Conservation (phyloP, 2,888 invertebrate genomes). For the Microplitis deprimator region DNA sequence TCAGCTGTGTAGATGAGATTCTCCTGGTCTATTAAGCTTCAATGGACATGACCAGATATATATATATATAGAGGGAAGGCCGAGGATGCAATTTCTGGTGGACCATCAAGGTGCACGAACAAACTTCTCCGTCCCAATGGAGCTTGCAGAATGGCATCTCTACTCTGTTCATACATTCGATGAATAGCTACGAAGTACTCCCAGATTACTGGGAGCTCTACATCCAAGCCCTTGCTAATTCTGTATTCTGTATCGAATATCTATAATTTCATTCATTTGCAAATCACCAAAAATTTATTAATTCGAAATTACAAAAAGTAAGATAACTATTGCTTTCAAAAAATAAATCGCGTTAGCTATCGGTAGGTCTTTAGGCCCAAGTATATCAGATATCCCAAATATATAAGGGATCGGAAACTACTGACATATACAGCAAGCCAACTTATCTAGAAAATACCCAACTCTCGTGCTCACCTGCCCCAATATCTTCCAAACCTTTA, state of each 20-base stretch:
- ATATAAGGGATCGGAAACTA: too few species aligned
- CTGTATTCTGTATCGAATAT: conserved; percentile 7
- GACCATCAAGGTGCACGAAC: conserved; percentile 26
- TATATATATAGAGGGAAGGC: background rate
- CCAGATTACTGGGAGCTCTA: conserved; percentile 34
- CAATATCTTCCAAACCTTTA: background rate
- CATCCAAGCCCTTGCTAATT: background rate
- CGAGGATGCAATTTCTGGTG: conserved; percentile 26
- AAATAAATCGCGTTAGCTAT: background rate
- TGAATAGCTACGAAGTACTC: conserved; percentile 43
- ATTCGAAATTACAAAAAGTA: too few species aligned
- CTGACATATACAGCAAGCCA: too few species aligned
- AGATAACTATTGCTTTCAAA: too few species aligned
- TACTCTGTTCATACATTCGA: conserved; percentile 27
- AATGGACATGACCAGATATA: conserved; percentile 14
- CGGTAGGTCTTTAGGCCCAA: background rate
- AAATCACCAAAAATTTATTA: too few species aligned
- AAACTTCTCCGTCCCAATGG: conserved; percentile 33
- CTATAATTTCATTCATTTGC: background rate
- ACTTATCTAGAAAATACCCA: too few species aligned
- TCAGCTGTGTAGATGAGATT: background rate
- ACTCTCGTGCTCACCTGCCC: background rate
- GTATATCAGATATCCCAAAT: too few species aligned
- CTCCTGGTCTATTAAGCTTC: background rate
- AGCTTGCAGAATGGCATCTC: conserved; percentile 32